A percentile compares a stretch with the other conserved stretches of the same genome.
Evolutionary conservation across 2,797 vertebrate species (phyloP).

Genomic region (Sebastes oblongus): DNA sequence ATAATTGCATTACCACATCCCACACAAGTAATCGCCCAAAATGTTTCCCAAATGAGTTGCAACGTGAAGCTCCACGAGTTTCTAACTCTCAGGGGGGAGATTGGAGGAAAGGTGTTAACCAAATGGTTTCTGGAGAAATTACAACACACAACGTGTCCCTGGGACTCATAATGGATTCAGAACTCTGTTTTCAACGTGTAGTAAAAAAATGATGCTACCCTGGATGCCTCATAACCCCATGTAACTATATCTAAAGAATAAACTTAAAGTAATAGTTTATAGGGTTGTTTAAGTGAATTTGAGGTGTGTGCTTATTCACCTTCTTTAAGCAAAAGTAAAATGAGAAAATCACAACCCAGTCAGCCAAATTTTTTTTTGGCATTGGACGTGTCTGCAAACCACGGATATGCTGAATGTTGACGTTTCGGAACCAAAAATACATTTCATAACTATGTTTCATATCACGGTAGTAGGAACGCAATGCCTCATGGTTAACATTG

Average conservation of each 20-base stretch:
- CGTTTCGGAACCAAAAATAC: too few species aligned
- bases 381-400: too few species aligned
- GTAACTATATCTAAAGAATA: not conserved
- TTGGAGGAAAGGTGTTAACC: constrained; percentile 40
- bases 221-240: not conserved
- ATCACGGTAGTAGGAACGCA: too few species aligned
- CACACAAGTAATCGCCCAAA: constrained; percentile 52
- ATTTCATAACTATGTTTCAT: too few species aligned
- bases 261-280: not conserved
- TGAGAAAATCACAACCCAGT: not conserved
- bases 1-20: constrained; percentile 54
- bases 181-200: not conserved
- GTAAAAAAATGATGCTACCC: not conserved
- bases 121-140: constrained; percentile 39
- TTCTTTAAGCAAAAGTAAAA: not conserved
- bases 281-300: not conserved
- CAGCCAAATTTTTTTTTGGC: too few species aligned
- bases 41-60: constrained; percentile 48
- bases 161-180: not conserved
- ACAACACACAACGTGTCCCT: not conserved
- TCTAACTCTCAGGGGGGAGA: constrained; percentile 19
- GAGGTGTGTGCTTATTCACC: not conserved
- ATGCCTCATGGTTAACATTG: too few species aligned
- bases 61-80: constrained; percentile 9
- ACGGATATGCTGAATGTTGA: accelerated